Evolutionary conservation across 2,797 vertebrate genomes (phyloP).

Genomic region (Sebastes paucispinis): DNA sequence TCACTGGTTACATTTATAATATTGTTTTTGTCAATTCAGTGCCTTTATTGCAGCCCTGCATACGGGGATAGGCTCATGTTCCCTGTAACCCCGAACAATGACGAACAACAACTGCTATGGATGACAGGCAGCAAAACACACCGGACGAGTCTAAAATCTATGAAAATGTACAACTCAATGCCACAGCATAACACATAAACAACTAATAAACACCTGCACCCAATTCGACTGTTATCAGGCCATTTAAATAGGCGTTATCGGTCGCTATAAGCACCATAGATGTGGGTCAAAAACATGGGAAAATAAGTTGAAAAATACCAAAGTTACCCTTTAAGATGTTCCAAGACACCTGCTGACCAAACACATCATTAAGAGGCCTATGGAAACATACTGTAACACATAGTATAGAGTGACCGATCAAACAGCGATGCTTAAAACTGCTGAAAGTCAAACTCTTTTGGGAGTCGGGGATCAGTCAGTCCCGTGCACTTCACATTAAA

Average conservation of each 20-base stretch:
- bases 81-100: background rate
- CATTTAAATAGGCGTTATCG: no score
- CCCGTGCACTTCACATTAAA: slow-evolving; percentile 26
- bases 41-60: background rate
- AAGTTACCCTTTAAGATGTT: background rate
- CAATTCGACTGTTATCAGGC: no score
- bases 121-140: background rate
- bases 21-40: background rate
- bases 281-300: background rate
- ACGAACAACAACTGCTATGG: background rate
- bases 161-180: background rate
- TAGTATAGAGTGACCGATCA: background rate
- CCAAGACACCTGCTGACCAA: background rate
- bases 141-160: background rate
- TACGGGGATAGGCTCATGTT: background rate
- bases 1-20: background rate
- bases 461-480: slow-evolving; percentile 9
- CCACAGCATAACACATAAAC: background rate
- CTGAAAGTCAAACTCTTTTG: slow-evolving; percentile 31
- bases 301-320: background rate
- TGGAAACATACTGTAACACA: background rate
- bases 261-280: no score
- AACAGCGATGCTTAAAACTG: background rate
- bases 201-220: background rate
- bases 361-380: background rate